Base-by-base conservation (phyloP, 2,113 vertebrate genomes). In the Gopherus flavomarginatus region DNA sequence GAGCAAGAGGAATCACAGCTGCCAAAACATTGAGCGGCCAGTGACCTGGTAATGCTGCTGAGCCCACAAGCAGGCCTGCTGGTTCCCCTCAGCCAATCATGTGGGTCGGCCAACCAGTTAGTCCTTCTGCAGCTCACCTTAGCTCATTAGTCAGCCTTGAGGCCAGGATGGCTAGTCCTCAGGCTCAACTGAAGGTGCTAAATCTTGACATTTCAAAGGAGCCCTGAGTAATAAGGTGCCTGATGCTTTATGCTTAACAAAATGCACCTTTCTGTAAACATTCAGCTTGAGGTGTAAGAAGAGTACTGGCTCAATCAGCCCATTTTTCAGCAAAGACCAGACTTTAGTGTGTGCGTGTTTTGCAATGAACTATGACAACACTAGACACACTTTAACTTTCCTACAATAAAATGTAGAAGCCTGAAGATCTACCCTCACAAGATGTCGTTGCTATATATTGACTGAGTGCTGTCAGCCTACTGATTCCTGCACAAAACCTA, bases 301-400 rank as follows among this genome's bases (percentile, higher is more conserved):
- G 5, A 83, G 13, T 50, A 86, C 42, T 19, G 1, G 4, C 44
- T 59, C n/a, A 91, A 75, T 44, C 94, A 94, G 85, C 5, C 31
- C 7, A 3, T 3, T 87, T 89, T 81, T 83, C 47, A n/a, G 47
- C 56, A 27, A 93, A 86, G 5, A 54, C 19, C 5, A 54, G 49
- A 49, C 0, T 38, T 57, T 3, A 0, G 2, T 22, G 8, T 16
- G 38, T n/a, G 5, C 35, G 10, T 42, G 10, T 78, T 52, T 83
- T 85, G 11, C 35, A 53, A 0, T 0, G 0, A 50, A 22, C 17
- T 65, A 13, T 1, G 5, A 2, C 6, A n/a, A 52, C 78, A 14
- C 4, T 44, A 35, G 7, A 8, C 27, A 83, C 12, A 56, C 14
- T 79, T 65, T 62, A 62, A 53, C 9, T 1, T 11, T 29, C 3